These are phyloP conservation scores for Piscicola geometra DNA, from an alignment of 2,888 invertebrate species.

Conservation along the genomic window DNA sequence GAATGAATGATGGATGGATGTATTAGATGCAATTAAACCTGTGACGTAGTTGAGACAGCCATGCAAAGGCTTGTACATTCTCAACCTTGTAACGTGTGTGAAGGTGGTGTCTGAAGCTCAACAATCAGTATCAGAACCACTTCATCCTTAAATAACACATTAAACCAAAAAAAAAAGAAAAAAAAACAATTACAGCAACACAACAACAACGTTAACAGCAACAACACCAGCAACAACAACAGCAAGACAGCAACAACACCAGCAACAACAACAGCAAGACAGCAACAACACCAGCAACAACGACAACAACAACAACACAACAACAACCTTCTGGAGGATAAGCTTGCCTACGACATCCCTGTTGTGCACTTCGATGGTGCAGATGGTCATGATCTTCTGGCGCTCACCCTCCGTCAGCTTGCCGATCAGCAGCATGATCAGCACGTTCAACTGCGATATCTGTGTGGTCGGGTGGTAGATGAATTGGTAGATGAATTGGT, in stretches of 20 bases:
- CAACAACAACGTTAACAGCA: too few relatives aligned
- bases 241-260: background rate
- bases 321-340: constrained; percentile 76
- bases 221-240: background rate
- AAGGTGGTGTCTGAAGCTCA: too few relatives aligned
- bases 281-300: background rate
- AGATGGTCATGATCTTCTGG: constrained; percentile 97
- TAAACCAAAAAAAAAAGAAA: background rate
- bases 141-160: too few relatives aligned
- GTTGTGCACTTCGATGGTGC: constrained; percentile 85
- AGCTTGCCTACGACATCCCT: constrained; percentile 88
- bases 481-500: too few relatives aligned
- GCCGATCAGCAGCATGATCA: constrained; percentile 81
- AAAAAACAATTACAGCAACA: too few relatives aligned
- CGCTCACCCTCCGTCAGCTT: constrained; percentile 82
- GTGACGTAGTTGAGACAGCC: constrained; percentile 70
- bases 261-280: background rate
- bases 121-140: too few relatives aligned
- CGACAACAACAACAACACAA: background rate
- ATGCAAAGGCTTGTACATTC: constrained; percentile 54
- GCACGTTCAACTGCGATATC: constrained; percentile 78
- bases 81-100: constrained; percentile 57
- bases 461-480: constrained; percentile 38
- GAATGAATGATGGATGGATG: too few relatives aligned
- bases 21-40: too few relatives aligned